Base-by-base conservation (phyloP, 2,888 invertebrate species). In the Spisula solida region DNA sequence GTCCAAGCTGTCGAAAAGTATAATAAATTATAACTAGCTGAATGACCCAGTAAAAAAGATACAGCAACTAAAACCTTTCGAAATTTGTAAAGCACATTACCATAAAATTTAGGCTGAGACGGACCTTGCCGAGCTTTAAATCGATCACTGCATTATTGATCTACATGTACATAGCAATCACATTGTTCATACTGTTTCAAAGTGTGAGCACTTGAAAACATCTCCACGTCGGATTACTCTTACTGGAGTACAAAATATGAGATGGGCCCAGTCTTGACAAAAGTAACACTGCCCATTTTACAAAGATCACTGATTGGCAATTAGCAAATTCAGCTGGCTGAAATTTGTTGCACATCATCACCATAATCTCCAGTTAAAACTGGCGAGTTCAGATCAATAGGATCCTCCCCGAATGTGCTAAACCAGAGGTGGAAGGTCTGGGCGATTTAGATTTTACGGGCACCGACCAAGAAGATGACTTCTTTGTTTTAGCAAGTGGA, bases 271-370 rank as follows among this genome's bases (percentile, higher is more conserved):
- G 47, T 80, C 47, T 2, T 47, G 4, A 14, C 80, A 80, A 41
- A 80, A 31, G 20, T 78, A 34, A 34, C 78, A 78, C 78, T 78
- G 78, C 80, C 80, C 80, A 80, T 48, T 80, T 80, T 20, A 80
- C 80, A 80, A 80, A 47, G 1, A 47, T 2, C 20, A 80, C n/a
- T 1, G n/a, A 16, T 2, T 0, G 0, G 14, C 80, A 80, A 34
- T 47, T 47, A 16, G 0, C 31, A 81, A 81, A 29, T 31, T 81
- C 29, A 0, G 0, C 51, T 55, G 55, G 55, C 20, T 55, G 6
- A 55, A 55, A 55, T 20, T 55, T 14, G 20, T 12, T 12, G 12
- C 55, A 55, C 47, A 51, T 25, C 51, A 47, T 47, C n/a, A 48
- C 29, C 47, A 81, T 51, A 6, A 48, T 81, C 81, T n/a, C 48